Evolutionary conservation across 2,113 vertebrate genomes (phyloP), one percentile per base, ranked within the genome.

Genomic region (Bungarus multicinctus): DNA sequence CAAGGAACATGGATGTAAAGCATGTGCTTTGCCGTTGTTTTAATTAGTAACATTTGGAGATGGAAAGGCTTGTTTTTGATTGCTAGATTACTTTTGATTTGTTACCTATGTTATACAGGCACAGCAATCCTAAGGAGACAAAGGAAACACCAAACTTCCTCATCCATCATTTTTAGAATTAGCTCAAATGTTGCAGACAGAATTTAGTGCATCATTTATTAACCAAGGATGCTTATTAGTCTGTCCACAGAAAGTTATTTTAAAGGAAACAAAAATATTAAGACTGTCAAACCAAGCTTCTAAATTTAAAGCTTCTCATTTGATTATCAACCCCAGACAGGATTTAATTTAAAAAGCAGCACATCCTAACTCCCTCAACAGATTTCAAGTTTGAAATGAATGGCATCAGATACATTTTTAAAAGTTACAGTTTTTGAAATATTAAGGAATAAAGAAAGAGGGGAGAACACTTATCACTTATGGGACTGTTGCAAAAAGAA

Each of bases 231-330:
- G 85, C 85, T 91, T 47, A 64, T 91, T 87, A 91, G 55, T 87
- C 53, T 55, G 85, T 23, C 85, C 86, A 91, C 55, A 91, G 91
- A 87, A 87, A 16, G 11, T 60, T 91, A 45, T 47, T 91, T 91
- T 47, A 45, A 60, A 57, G 30, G 85, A 91, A 60, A 85, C 91
- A 60, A 91, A 60, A 91, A 39, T 87, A 60, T 91, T 87, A 87
- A 30, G 55, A 50, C 81, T 87, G 90, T 85, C 54, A 60, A 87
- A 87, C 39, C 54, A n/a, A 52, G 85, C 27, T 87, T 55, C 45
- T 91, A 64, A 91, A 91, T 91, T 87, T 91, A 91, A 91, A 91
- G 43, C 85, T 58, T 91, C 34, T 87, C 91, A 34, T 91, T 91
- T 91, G 85, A 87, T 87, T 60, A 85, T 91, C 85, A 60, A 58